Evolutionary conservation across 2,888 invertebrate species (phyloP), one percentile per base, ranked within the genome.

Genomic region (Myathropa florea): DNA sequence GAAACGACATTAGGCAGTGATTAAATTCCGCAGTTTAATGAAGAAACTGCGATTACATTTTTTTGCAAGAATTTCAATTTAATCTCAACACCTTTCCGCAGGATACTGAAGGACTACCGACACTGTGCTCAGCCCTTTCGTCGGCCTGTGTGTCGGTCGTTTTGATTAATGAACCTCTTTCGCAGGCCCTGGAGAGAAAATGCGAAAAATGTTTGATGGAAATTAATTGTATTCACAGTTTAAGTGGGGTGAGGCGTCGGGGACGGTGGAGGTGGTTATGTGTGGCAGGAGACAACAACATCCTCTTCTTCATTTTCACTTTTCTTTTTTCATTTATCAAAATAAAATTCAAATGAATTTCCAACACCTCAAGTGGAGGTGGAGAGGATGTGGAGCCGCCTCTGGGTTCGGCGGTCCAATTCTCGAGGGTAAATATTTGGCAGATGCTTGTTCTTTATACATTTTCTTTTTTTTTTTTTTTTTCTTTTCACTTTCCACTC

Each of bases 131-230:
- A 75, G 64, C 70, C 75, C 70, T 73, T 73, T 83, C 68, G 30
- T 14, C 14, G 18, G 33, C 14, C 39, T 1, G 14, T 3, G 60
- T 59, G 36, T 59, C 26, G 39, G 28, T 61, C 46, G 53, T 77
- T 85, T 81, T 85, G 85, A 85, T 85, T 85, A 85, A 85, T 85
- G 81, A 82, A 82, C 36, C 59, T 68, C 46, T 46, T n/a, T 82
- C 68, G 77, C 68, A 72, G 72, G 71, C 59, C 68, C 68, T 46
- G 73, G 77, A 71, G 77, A 81, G 84, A 81, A 85, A 85, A 73
- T 77, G 73, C 72, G 72, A 81, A 77, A 81, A 81, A 78, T 77
- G 72, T 85, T 81, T 85, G 85, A 85, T 78, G 81, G 68, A 73
- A 85, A 85, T 85, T 85, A 85, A 85, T 85, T 84, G 84, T 76